Percentiles rank a stretch among this genome's conserved stretches.
phyloP scores from a whole-genome alignment of 1,140 invertebrate genomes.

The Drosophila yakuba region DNA sequence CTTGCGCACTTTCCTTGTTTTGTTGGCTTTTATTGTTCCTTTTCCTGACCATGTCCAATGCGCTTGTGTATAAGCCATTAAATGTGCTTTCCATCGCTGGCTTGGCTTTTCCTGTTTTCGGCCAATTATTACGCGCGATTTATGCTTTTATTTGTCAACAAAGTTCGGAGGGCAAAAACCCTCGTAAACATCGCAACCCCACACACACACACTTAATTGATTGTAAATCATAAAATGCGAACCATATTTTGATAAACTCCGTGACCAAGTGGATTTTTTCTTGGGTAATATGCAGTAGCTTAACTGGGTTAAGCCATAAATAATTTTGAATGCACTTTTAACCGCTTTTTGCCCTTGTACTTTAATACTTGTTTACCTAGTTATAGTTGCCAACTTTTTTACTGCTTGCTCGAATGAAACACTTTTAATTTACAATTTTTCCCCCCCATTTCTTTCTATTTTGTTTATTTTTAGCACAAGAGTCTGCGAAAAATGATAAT shows the following conservation, averaged over 20 bases:
- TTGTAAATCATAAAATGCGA: conserved; percentile 47
- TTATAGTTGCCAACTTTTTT: conserved; percentile 20
- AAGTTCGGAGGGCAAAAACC: conserved; percentile 13
- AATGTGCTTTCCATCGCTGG: conserved; percentile 60
- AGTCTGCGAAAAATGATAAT: conserved; percentile 84
- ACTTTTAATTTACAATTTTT: conserved; percentile 25
- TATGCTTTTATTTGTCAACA: conserved; percentile 80
- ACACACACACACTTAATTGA: conserved; percentile 44
- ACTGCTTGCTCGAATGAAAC: conserved; percentile 20
- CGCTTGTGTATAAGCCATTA: conserved; percentile 75
- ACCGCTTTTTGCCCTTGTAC: conserved; percentile 13
- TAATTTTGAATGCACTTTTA: conserved; percentile 12
- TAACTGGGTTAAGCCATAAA: conserved; percentile 11
- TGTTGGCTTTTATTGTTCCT: conserved; percentile 37
- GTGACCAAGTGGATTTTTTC: conserved; percentile 13
- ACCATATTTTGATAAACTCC: conserved; percentile 47
- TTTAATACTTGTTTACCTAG: conserved; percentile 11
- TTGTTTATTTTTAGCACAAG: conserved; percentile 82
- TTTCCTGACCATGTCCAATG: conserved; percentile 52
- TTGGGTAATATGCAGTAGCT: background rate
- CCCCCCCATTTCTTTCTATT: conserved; percentile 56
- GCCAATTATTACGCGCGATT: conserved; percentile 83
- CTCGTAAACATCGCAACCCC: conserved; percentile 25
- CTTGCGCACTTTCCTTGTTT: conserved; percentile 29
- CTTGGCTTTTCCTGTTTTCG: conserved; percentile 61